These are phyloP conservation scores for Pseudachorutes palmiensis DNA, from an alignment of 1,140 invertebrate species.

Conservation along the genomic window DNA sequence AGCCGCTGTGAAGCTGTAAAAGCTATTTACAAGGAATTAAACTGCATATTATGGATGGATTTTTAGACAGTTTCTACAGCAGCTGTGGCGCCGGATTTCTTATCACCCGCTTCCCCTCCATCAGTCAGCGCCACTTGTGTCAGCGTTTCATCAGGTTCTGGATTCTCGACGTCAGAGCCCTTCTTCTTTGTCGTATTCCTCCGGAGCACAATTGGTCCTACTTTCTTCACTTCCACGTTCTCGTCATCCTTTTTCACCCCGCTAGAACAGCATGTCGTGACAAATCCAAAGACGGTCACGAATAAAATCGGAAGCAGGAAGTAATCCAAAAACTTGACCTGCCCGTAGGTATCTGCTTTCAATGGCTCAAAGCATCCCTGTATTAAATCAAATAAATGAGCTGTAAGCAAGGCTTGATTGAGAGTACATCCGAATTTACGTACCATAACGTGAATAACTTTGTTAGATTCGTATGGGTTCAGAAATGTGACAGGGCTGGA, in stretches of 20 bases:
- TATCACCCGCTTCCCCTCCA: too few relatives aligned
- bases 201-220: conserved; percentile 12
- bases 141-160: not conserved
- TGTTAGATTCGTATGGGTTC: conserved; percentile 13
- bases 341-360: not conserved
- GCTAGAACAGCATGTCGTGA: conserved; percentile 5
- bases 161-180: not conserved
- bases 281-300: not conserved
- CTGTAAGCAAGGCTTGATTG: too few relatives aligned
- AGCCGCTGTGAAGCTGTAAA: too few relatives aligned
- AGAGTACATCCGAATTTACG: too few relatives aligned
- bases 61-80: too few relatives aligned
- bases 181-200: not conserved
- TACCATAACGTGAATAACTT: conserved; percentile 18
- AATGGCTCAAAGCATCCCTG: conserved; percentile 8
- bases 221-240: conserved; percentile 5
- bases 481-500: conserved; percentile 4
- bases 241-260: conserved; percentile 1
- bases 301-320: conserved; percentile 9
- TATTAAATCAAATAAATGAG: not conserved
- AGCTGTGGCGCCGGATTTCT: too few relatives aligned
- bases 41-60: too few relatives aligned
- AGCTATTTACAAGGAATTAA: too few relatives aligned
- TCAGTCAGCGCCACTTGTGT: not conserved
- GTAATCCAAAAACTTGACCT: conserved; percentile 9